Evolutionary conservation across 2,113 vertebrate genomes (phyloP), one percentile per base, ranked within the genome.

Genomic region (Campylomormyrus numenius): DNA sequence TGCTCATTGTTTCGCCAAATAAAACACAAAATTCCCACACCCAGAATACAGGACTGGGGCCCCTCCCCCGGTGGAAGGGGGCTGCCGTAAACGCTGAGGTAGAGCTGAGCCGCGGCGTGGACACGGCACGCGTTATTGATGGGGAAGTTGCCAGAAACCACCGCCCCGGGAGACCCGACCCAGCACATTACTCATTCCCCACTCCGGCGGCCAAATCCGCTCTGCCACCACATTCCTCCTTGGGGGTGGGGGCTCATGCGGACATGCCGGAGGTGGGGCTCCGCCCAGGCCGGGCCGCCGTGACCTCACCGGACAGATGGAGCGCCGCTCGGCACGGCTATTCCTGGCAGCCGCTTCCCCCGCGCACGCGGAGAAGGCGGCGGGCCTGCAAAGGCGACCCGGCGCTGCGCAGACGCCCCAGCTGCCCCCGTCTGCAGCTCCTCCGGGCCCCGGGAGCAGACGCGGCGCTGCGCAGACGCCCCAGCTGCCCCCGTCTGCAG

Each of bases 311-410:
- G 46, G 85, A 66, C 45, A 48, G 62, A 87, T 35, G 10, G 85
- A 53, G 84, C 77, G 7, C 21, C 21, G 49, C n/a, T 56, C 48
- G 42, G 50, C 52, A 19, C 2, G 46, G 94, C 94, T 95, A 95
- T 95, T 95, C 94, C 94, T 94, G 94, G 94, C 92, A 90, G 93
- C 92, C 50, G 19, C 93, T 92, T 91, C 91, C 62, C 92, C 94
- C 93, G 92, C n/a, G 93, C 93, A 94, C 92, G 94, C 94, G 94
- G 94, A 94, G 94, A 94, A 94, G 93, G 94, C 94, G 93, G 93
- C 93, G 92, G 93, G 94, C 94, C 94, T 92, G 94, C 94, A 94
- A 94, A 94, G 93, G 92, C 94, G 94, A 95, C 94, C 94, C 94
- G 94, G 94, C 93, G 94, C 94, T 94, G 93, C 94, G 95, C 95